Conservation (phyloP, 2,888 invertebrate genomes). For the Willowsia nigromaculata region DNA sequence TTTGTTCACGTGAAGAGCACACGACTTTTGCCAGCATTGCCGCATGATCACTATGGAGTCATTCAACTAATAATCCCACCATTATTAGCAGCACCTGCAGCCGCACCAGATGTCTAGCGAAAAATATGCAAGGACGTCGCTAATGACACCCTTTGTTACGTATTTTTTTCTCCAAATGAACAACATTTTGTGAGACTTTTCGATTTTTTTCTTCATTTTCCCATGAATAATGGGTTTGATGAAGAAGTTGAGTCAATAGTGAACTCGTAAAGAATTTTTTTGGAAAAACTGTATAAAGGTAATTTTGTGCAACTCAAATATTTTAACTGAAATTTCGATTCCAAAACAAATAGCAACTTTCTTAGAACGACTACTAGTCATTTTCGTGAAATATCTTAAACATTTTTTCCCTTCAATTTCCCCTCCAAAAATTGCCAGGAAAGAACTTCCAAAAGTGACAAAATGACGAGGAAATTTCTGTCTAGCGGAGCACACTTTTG, state of each 20-base stretch:
- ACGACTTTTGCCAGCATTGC: background rate
- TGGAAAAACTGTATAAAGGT: too few species aligned
- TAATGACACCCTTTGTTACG: background rate
- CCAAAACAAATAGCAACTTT: too few species aligned
- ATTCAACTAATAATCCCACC: background rate
- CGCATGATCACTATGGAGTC: background rate
- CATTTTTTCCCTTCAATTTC: background rate
- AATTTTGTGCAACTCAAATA: too few species aligned
- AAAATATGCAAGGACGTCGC: background rate
- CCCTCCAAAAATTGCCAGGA: background rate
- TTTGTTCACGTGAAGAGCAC: background rate
- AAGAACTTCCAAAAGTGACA: constrained; percentile 32
- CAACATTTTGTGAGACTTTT: background rate
- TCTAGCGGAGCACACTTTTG: constrained; percentile 77
- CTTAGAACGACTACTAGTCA: too few species aligned
- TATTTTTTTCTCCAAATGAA: background rate
- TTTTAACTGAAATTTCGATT: too few species aligned
- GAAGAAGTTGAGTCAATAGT: background rate
- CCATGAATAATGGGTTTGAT: background rate
- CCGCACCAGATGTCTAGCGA: too few species aligned
- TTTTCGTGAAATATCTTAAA: too few species aligned
- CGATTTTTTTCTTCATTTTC: background rate
- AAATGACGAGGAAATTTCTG: constrained; percentile 76
- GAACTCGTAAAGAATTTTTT: too few species aligned
- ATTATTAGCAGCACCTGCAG: background rate